Conservation (phyloP, 1,140 invertebrate species). For the Ectropis grisescens region DNA sequence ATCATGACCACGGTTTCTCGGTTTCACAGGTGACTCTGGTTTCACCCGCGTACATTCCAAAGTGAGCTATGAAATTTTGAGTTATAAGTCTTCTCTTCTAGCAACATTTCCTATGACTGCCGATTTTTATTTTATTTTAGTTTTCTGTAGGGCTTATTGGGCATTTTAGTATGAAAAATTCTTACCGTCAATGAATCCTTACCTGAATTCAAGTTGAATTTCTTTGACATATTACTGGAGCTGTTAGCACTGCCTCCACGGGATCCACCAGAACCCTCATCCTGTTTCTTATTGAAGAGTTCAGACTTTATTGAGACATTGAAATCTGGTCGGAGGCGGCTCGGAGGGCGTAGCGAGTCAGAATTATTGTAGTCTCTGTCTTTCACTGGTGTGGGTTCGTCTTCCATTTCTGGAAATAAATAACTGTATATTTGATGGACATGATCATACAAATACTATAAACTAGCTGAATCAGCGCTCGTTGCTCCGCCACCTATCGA, state of each 20-base stretch:
- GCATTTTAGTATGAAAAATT: too few species aligned
- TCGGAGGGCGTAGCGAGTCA: slow-evolving; percentile 44
- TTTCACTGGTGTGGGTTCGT: slow-evolving; percentile 23
- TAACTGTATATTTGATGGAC: slow-evolving; percentile 1
- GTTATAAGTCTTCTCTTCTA: too few species aligned
- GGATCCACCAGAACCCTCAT: slow-evolving; percentile 32
- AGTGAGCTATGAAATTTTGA: too few species aligned
- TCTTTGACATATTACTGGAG: slow-evolving; percentile 55
- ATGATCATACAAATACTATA: neutral
- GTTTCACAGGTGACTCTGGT: too few species aligned
- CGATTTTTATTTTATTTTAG: too few species aligned
- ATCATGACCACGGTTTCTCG: too few species aligned
- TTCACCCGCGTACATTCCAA: too few species aligned
- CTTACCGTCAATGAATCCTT: too few species aligned
- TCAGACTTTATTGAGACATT: slow-evolving; percentile 62
- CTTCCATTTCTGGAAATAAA: slow-evolving; percentile 31
- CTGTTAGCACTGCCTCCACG: slow-evolving; percentile 50
- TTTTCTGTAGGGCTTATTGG: too few species aligned
- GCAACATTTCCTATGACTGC: too few species aligned
- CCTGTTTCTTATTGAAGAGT: slow-evolving; percentile 35
- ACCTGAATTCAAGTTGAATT: slow-evolving; percentile 36
- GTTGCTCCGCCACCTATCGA: too few species aligned
- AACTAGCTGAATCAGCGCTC: too few species aligned
- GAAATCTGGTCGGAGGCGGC: slow-evolving; percentile 55
- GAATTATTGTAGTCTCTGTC: slow-evolving; percentile 29